These are phyloP conservation scores for Tichodroma muraria DNA, from an alignment of 2,113 vertebrate species.

Conservation along the genomic window DNA sequence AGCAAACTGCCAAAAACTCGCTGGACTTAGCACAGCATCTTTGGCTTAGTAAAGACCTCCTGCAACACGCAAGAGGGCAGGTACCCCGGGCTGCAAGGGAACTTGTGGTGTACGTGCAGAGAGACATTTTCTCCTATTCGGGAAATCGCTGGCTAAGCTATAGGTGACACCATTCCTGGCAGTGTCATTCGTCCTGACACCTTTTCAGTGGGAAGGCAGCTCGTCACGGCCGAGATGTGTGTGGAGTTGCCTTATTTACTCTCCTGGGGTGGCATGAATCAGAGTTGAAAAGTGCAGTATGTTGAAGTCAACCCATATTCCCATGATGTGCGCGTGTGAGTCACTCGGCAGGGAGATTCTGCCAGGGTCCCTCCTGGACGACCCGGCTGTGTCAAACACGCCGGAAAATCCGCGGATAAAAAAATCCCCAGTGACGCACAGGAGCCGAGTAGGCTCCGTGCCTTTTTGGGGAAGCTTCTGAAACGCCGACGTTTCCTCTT, in stretches of 20 bases:
- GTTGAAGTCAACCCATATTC: slow-evolving; percentile 37
- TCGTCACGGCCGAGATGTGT: background rate
- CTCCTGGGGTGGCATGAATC: slow-evolving; percentile 52
- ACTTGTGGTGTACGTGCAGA: background rate
- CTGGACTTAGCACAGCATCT: background rate
- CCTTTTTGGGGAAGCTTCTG: slow-evolving; percentile 41
- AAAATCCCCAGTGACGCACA: background rate
- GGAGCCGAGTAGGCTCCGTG: background rate
- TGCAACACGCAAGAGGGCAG: background rate
- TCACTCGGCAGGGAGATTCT: slow-evolving; percentile 51
- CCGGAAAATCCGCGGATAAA: slow-evolving; percentile 24
- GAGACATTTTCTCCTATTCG: background rate
- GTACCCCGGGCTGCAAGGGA: background rate
- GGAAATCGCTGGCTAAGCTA: background rate
- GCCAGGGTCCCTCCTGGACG: slow-evolving; percentile 50
- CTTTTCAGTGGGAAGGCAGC: background rate
- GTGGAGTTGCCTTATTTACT: slow-evolving; percentile 37
- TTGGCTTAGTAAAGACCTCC: background rate
- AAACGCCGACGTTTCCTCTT: background rate
- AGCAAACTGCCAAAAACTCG: background rate
- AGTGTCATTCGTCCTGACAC: background rate
- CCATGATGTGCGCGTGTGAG: slow-evolving; percentile 18
- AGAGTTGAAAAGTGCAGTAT: slow-evolving; percentile 59
- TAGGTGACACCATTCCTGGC: background rate
- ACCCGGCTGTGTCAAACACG: background rate